Percentiles rank a stretch among this genome's conserved stretches.
Conservation (phyloP, 1,140 invertebrate genomes). For the Anoplolepis gracilipes region DNA sequence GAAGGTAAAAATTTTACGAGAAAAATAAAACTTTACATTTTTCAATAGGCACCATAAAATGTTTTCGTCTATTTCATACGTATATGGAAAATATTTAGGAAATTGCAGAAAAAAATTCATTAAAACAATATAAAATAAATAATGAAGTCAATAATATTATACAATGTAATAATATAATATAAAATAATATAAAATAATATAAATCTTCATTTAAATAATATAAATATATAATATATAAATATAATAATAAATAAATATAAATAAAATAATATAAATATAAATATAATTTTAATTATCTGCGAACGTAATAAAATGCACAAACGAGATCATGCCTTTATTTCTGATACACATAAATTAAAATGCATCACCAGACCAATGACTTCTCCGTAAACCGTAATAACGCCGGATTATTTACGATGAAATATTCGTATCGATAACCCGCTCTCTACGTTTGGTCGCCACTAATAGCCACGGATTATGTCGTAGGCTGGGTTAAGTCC, state of each 20-base stretch:
- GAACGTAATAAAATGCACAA: neutral
- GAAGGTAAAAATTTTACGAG: conserved; percentile 31
- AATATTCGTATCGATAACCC: conserved; percentile 48
- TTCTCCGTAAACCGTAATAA: neutral
- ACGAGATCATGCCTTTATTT: neutral
- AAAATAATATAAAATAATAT: too few species aligned
- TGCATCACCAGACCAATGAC: neutral
- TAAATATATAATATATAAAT: too few species aligned
- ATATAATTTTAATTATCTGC: conserved; percentile 3
- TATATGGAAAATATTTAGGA: neutral
- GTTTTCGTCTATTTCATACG: neutral
- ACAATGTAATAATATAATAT: too few species aligned
- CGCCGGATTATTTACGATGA: conserved; percentile 42
- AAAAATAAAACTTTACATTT: neutral
- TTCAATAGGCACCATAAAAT: neutral
- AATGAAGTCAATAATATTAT: too few species aligned
- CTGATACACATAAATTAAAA: conserved; percentile 32
- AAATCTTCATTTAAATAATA: too few species aligned
- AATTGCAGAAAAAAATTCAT: neutral
- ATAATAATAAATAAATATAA: too few species aligned
- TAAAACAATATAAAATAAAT: too few species aligned
- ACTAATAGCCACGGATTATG: conserved; percentile 50
- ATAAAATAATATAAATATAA: too few species aligned
- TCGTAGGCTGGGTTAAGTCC: conserved; percentile 31
- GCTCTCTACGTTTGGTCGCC: neutral